Evolutionary conservation across 2,888 invertebrate species (phyloP).

Genomic region (Xanthostigma xanthostigma): DNA sequence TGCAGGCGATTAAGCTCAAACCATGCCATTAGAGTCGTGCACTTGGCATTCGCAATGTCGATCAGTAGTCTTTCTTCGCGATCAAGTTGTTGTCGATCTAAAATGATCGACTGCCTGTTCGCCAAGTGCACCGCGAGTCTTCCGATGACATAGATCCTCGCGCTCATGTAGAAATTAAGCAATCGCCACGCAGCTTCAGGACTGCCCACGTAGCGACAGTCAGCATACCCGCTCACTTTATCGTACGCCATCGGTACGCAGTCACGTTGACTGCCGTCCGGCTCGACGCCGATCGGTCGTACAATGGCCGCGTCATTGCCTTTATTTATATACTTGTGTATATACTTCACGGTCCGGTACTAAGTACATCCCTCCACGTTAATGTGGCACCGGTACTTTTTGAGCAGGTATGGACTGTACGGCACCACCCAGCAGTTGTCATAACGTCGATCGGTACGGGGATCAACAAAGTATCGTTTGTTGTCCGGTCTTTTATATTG

Average conservation of each 20-base stretch:
- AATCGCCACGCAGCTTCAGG: slow-evolving; percentile 23
- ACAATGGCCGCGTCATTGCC: too few species aligned
- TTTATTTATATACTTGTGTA: slow-evolving; percentile 14
- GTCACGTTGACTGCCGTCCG: too few species aligned
- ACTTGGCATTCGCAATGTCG: too few species aligned
- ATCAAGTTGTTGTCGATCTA: too few species aligned
- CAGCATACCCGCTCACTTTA: slow-evolving; percentile 19
- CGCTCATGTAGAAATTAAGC: slow-evolving; percentile 15
- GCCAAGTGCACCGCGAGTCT: too few species aligned
- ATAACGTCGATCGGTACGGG: too few species aligned
- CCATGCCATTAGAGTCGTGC: too few species aligned
- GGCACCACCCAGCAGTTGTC: slow-evolving; percentile 21
- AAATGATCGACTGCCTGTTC: slow-evolving; percentile 18
- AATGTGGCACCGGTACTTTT: slow-evolving; percentile 16
- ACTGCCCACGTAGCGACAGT: slow-evolving; percentile 21
- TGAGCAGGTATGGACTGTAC: slow-evolving; percentile 12
- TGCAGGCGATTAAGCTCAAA: too few species aligned
- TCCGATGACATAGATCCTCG: slow-evolving; percentile 18
- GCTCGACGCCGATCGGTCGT: too few species aligned
- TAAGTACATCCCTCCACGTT: slow-evolving; percentile 18
- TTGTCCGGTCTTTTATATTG: too few species aligned
- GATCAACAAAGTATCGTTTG: too few species aligned
- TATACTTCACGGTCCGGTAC: slow-evolving; percentile 16
- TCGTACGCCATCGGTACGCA: slow-evolving; percentile 7
- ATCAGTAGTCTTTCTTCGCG: too few species aligned